Evolutionary conservation across 2,888 invertebrate genomes (phyloP).

Genomic region (Pammene aurita): DNA sequence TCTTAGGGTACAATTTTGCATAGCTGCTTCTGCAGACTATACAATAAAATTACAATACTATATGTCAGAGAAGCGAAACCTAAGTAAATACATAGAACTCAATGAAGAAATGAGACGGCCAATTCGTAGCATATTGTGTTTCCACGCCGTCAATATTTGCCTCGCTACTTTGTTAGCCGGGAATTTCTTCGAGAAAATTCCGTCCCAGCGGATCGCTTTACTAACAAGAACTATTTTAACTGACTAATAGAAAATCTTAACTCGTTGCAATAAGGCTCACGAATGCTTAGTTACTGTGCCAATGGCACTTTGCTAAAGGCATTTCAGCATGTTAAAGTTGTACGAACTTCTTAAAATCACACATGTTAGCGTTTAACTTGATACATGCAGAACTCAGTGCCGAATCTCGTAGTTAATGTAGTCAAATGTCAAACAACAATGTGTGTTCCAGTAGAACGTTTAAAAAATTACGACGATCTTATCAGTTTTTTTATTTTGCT

Average conservation of each 20-base stretch:
- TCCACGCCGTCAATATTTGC: slow-evolving; percentile 25
- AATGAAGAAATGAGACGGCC: slow-evolving; percentile 6
- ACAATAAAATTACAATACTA: neutral
- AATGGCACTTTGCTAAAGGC: slow-evolving; percentile 2
- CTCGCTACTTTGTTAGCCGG: slow-evolving; percentile 12
- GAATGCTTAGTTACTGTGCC: no score
- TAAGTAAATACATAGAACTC: neutral
- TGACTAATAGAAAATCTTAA: no score
- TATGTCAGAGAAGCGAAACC: neutral
- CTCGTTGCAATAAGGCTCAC: no score
- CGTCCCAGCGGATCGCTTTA: slow-evolving; percentile 26
- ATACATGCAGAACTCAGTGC: neutral
- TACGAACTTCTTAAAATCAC: neutral
- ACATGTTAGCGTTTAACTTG: slow-evolving; percentile 7
- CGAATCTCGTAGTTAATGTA: no score
- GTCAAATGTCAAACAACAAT: no score
- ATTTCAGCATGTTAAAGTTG: slow-evolving; percentile 1
- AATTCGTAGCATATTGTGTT: slow-evolving; percentile 29
- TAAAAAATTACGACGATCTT: no score
- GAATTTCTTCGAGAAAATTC: slow-evolving; percentile 15
- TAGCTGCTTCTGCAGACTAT: neutral
- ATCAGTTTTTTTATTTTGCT: no score
- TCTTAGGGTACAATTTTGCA: neutral
- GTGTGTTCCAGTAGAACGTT: no score
- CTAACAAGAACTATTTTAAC: no score